These are phyloP conservation scores for Oligia latruncula DNA, from an alignment of 2,888 invertebrate species.

Conservation along the genomic window DNA sequence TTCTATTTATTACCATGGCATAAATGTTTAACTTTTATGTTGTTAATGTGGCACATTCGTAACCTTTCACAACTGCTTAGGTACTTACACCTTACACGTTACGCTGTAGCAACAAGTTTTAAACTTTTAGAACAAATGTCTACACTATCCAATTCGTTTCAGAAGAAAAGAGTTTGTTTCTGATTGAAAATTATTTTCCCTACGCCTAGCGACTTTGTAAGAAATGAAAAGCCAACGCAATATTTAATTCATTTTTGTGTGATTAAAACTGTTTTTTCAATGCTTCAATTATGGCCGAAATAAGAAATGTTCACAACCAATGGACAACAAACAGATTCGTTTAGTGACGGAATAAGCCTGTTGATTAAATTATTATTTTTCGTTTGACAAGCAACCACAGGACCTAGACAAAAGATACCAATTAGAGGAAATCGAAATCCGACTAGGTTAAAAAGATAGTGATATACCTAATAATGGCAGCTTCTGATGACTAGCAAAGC, in stretches of 20 bases:
- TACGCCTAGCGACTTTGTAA: constrained; percentile 40
- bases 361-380: constrained; percentile 15
- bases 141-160: constrained; percentile 6
- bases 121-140: constrained; percentile 6
- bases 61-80: neutral
- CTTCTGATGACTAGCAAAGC: neutral
- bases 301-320: constrained; percentile 1
- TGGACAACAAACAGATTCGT: constrained; percentile 16
- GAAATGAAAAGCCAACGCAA: constrained; percentile 30
- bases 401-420: neutral
- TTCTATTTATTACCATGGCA: neutral
- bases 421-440: neutral
- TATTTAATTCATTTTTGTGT: neutral
- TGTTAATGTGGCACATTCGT: neutral
- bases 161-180: constrained; percentile 3
- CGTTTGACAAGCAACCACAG: neutral
- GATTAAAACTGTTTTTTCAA: constrained; percentile 1
- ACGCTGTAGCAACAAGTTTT: constrained; percentile 40
- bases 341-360: neutral
- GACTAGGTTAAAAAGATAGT: neutral
- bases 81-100: constrained; percentile 3
- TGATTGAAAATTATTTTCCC: neutral
- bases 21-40: neutral
- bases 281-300: neutral
- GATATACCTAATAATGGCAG: neutral